These are phyloP conservation scores for Andrena marginata DNA, from an alignment of 2,888 invertebrate species.

Conservation along the genomic window DNA sequence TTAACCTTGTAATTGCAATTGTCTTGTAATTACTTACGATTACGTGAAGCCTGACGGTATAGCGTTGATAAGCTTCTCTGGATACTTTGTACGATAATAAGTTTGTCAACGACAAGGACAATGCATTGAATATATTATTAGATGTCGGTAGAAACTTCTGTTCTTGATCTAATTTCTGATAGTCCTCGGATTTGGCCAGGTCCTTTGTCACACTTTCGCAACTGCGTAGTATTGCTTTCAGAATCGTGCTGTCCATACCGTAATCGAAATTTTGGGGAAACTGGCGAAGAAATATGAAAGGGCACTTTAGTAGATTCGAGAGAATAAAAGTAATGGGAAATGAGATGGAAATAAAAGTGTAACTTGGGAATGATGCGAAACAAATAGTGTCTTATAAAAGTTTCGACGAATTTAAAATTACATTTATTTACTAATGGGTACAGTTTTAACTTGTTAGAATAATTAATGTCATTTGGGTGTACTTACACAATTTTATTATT, in stretches of 20 bases:
- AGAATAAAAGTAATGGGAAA: background rate
- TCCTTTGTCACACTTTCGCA: constrained; percentile 63
- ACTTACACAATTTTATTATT: background rate
- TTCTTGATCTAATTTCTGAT: constrained; percentile 44
- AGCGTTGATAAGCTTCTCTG: constrained; percentile 78
- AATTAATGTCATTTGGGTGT: background rate
- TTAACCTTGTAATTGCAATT: constrained; percentile 5
- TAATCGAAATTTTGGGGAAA: background rate
- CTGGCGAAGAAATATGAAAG: background rate
- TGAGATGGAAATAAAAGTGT: background rate
- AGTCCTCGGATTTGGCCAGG: constrained; percentile 59
- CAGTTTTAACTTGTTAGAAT: background rate
- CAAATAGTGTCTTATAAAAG: background rate
- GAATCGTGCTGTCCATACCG: constrained; percentile 74
- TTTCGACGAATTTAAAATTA: background rate
- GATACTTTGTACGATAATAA: constrained; percentile 77
- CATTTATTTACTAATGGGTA: constrained; percentile 46
- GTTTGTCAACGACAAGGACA: constrained; percentile 74
- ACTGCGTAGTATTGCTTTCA: constrained; percentile 72
- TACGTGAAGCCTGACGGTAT: constrained; percentile 75
- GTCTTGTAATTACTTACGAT: constrained; percentile 79
- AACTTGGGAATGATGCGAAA: background rate
- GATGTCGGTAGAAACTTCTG: constrained; percentile 71
- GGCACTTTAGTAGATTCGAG: background rate
- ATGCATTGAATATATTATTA: constrained; percentile 60